phyloP scores from a whole-genome alignment of 2,888 invertebrate genomes.

The Arge pagana region DNA sequence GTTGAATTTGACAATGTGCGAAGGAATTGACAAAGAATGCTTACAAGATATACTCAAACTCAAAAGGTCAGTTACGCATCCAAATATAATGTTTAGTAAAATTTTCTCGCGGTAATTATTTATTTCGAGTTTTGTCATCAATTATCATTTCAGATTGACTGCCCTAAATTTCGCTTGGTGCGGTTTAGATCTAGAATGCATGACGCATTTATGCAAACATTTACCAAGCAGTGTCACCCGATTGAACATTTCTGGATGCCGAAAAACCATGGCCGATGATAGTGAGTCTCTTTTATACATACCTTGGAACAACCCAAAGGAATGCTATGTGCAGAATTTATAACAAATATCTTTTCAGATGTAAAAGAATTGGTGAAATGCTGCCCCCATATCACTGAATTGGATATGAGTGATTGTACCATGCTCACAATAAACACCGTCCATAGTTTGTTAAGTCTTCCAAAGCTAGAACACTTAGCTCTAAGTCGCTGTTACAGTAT shows the following conservation, averaged over 20 bases:
- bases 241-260: constrained; percentile 83
- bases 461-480: constrained; percentile 75
- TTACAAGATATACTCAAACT: constrained; percentile 65
- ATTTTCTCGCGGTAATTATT: constrained; percentile 1
- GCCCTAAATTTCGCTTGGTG: constrained; percentile 88
- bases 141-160: constrained; percentile 61
- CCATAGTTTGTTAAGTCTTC: constrained; percentile 63
- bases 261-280: constrained; percentile 74
- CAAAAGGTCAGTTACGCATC: constrained; percentile 51
- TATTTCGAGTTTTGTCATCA: constrained; percentile 21
- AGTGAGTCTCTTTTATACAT: too few relatives aligned
- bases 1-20: constrained; percentile 83
- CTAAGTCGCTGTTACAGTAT: constrained; percentile 82
- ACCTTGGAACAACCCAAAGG: constrained; percentile 20
- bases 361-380: constrained; percentile 66
- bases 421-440: constrained; percentile 69
- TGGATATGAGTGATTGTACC: constrained; percentile 89
- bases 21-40: constrained; percentile 70
- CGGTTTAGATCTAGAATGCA: constrained; percentile 64
- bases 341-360: constrained; percentile 64
- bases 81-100: constrained; percentile 46
- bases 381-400: constrained; percentile 76
- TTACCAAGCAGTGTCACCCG: constrained; percentile 70
- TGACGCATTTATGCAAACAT: constrained; percentile 66
- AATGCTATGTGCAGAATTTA: neutral